A percentile compares a stretch with the other conserved stretches of the same genome.
Conservation (phyloP, 2,113 vertebrate genomes). For the Odontophorus gujanensis region DNA sequence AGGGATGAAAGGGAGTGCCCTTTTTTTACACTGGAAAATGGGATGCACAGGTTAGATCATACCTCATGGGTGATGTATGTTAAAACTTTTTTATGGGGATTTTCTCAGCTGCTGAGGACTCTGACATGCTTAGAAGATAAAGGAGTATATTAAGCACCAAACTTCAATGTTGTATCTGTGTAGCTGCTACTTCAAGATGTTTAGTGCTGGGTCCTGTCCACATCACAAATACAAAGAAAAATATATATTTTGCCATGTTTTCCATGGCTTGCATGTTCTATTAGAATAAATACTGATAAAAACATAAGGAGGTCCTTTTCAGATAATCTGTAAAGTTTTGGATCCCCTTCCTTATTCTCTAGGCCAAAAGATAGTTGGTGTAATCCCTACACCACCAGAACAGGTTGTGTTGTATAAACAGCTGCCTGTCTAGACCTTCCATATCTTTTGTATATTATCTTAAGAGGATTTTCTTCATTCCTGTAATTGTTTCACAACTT, state of each 20-base stretch:
- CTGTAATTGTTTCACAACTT: not conserved
- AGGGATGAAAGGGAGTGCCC: conserved; percentile 32
- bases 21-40: conserved; percentile 67
- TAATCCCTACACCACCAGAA: not conserved
- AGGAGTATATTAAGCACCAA: conserved; percentile 40
- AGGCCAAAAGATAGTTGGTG: not conserved
- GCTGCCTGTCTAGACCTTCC: not conserved
- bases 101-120: conserved; percentile 47
- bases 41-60: conserved; percentile 36
- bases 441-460: not conserved
- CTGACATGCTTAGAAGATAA: conserved; percentile 14
- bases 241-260: not conserved
- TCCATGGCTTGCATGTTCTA: not conserved
- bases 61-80: conserved; percentile 20
- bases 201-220: not conserved
- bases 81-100: not conserved
- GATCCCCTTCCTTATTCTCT: not conserved
- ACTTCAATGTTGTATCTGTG: not conserved
- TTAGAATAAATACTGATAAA: not conserved
- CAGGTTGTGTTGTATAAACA: not conserved
- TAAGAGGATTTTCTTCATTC: not conserved
- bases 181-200: conserved; percentile 42
- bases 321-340: not conserved
- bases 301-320: not conserved
- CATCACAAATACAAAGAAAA: not conserved